Evolutionary conservation across 2,113 vertebrate species (phyloP), one percentile per base, ranked within the genome.

Genomic region (Kryptolebias marmoratus): DNA sequence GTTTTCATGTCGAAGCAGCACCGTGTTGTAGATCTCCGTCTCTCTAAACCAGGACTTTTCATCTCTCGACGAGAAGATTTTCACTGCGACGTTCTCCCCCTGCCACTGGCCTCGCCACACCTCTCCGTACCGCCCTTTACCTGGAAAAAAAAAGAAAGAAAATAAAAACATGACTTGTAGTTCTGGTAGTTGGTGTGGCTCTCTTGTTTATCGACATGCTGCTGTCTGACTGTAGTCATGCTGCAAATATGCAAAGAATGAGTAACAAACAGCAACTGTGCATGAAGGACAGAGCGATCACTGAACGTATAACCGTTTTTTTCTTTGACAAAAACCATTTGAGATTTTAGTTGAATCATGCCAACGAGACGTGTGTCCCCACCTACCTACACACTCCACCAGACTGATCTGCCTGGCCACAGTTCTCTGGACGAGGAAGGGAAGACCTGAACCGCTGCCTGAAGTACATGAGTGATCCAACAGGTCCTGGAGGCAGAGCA

Each of bases 371-470:
- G 7, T 58, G 15, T 5, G 18, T 16, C 12, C 27, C 5, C 5
- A 95, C 96, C 53, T 64, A 97, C 96, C 98, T 0, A 99, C 96
- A 84, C 97, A 99, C 90, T 99, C 98, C 78, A 98, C 81, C 32
- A 99, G 94, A 0, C 97, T 98, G 77, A 99, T 99, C 92, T 99
- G 98, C 42, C 98, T 94, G 76, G 98, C 98, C 81, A 99, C 98
- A 0, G 98, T 99, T 77, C 98, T 97, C 77, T 99, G 98, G 67
- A 99, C 97, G 67, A 99, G 92, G 91, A 99, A 99, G 22, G 98
- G 98, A 73, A 99, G 96, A 2, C 98, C 98, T 52, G 98, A 99
- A 42, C 98, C 98, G 42, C 97, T 98, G 71, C 98, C 98, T 47
- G 98, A 99, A 0, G 98, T 99, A 76, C 97, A 98, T 0, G 97